Conservation (phyloP, 2,888 invertebrate genomes). For the Mayetiola destructor region DNA sequence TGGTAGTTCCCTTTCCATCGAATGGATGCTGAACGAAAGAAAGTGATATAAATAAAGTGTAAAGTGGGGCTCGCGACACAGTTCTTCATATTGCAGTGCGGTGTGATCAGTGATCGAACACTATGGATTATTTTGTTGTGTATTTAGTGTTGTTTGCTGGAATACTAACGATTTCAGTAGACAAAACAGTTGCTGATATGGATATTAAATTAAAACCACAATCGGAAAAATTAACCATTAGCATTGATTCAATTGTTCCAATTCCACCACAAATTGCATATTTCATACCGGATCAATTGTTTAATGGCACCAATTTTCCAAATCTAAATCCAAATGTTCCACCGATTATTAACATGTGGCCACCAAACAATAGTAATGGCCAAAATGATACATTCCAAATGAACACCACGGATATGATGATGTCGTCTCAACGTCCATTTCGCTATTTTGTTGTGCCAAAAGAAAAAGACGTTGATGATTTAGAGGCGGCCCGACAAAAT, state of each 20-base stretch:
- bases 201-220: neutral
- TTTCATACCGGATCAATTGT: neutral
- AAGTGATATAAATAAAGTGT: constrained; percentile 4
- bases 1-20: neutral
- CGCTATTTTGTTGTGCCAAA: neutral
- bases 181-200: no score
- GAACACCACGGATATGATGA: neutral
- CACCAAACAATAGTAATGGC: neutral
- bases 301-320: neutral
- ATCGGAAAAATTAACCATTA: neutral
- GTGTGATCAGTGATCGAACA: neutral
- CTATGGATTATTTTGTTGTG: neutral
- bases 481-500: neutral
- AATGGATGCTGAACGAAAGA: neutral
- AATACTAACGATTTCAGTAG: no score
- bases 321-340: neutral
- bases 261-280: constrained; percentile 3
- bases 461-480: neutral
- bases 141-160: no score
- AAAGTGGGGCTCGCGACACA: neutral
- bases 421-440: neutral
- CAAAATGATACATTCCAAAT: neutral
- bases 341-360: neutral
- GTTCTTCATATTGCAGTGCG: neutral
- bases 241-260: neutral